Evolutionary conservation across 2,888 invertebrate species (phyloP).

Genomic region (Papilio protenor): DNA sequence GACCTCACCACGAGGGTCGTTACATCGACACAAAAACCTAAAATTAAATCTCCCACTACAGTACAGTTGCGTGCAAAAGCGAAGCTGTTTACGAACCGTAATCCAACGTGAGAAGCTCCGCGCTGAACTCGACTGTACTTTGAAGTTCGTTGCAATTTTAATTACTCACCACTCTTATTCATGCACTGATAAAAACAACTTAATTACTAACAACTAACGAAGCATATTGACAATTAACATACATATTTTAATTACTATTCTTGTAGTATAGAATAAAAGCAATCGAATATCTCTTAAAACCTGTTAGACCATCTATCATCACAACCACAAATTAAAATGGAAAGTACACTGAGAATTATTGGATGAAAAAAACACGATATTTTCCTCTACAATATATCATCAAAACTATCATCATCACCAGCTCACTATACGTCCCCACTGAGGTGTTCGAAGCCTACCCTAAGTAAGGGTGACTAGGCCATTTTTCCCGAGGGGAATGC

Average conservation of each 20-base stretch:
- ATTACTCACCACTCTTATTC: slow-evolving; percentile 30
- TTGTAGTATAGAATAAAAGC: no score
- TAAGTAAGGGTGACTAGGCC: no score
- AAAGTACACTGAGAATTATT: no score
- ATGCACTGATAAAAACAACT: slow-evolving; percentile 33
- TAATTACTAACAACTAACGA: slow-evolving; percentile 28
- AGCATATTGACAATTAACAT: slow-evolving; percentile 6
- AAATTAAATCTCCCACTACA: slow-evolving; percentile 24
- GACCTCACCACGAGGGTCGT: slow-evolving; percentile 24
- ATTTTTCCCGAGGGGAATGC: no score
- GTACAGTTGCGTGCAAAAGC: slow-evolving; percentile 23
- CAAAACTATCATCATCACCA: no score
- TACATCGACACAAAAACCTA: slow-evolving; percentile 35
- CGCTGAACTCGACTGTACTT: slow-evolving; percentile 22
- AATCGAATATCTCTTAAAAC: no score
- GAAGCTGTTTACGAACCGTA: slow-evolving; percentile 2
- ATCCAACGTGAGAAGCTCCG: background rate
- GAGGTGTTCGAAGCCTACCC: no score
- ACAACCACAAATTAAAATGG: no score
- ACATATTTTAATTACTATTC: background rate
- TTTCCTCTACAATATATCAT: no score
- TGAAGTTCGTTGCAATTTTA: slow-evolving; percentile 22
- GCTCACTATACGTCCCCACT: no score
- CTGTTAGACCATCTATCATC: no score
- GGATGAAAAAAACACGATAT: no score